Conservation (phyloP, 92 coral and sea anemone species). For the Zoanthus sociatus region DNA sequence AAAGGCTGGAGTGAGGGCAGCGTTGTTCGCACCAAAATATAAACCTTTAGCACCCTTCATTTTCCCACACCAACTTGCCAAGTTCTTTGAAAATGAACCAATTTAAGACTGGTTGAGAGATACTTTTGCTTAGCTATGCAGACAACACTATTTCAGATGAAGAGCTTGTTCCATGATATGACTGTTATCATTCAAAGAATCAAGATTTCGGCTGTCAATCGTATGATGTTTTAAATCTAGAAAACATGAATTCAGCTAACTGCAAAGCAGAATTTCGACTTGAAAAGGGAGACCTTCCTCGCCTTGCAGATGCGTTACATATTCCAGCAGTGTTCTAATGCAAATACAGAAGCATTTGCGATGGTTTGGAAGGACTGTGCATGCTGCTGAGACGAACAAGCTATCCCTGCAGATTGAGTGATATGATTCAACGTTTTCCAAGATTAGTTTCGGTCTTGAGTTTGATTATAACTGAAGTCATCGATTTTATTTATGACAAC, state of each 20-base stretch:
- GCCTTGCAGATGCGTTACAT: constrained; percentile 42
- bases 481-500: constrained; percentile 18
- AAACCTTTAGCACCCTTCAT: not conserved
- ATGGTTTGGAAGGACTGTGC: constrained; percentile 24
- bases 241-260: constrained; percentile 39
- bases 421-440: constrained; percentile 18
- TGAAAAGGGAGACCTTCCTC: constrained; percentile 50
- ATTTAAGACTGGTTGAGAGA: constrained; percentile 27
- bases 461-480: constrained; percentile 5
- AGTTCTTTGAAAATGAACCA: constrained; percentile 44
- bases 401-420: constrained; percentile 27
- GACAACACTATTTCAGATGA: constrained; percentile 36
- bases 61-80: not conserved
- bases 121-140: constrained; percentile 45
- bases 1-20: constrained; percentile 39
- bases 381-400: constrained; percentile 18
- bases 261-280: constrained; percentile 59
- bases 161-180: constrained; percentile 3
- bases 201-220: constrained; percentile 7
- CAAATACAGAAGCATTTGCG: constrained; percentile 24
- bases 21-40: constrained; percentile 19
- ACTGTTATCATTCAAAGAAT: constrained; percentile 15
- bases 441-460: constrained; percentile 23
- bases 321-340: constrained; percentile 5
- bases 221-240: constrained; percentile 2